phyloP scores from a whole-genome alignment of 2,797 vertebrate genomes.

The Phataginus tricuspis region DNA sequence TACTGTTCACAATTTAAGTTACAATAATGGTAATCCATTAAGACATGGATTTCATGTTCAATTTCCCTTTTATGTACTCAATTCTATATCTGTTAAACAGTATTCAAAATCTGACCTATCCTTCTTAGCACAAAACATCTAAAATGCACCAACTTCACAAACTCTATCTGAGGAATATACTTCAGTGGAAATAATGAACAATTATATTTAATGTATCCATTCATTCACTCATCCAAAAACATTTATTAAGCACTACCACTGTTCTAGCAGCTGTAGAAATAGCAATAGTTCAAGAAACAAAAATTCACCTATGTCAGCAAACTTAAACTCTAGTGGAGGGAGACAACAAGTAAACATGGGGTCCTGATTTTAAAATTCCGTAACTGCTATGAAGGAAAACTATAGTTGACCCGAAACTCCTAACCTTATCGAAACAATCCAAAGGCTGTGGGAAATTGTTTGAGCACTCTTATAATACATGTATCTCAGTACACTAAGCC shows the following conservation, averaged over 20 bases:
- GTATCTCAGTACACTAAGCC: neutral
- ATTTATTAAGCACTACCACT: neutral
- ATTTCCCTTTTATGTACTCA: neutral
- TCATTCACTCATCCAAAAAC: neutral
- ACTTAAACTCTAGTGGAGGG: neutral
- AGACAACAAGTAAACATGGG: neutral
- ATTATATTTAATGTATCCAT: neutral
- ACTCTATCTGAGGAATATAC: neutral
- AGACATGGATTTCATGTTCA: neutral
- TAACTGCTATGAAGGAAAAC: neutral
- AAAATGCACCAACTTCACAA: neutral
- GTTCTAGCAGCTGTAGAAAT: neutral
- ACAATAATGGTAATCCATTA: neutral
- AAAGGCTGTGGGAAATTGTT: neutral
- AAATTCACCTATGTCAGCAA: neutral
- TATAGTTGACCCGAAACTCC: neutral
- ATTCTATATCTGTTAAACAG: neutral
- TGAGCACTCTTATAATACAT: neutral
- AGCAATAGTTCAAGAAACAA: neutral
- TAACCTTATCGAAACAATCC: neutral
- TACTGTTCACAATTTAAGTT: neutral
- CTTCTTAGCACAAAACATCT: neutral
- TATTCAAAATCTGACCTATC: constrained; percentile 45
- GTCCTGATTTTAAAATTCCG: neutral
- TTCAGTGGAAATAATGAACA: neutral